Evolutionary conservation across 2,888 invertebrate genomes (phyloP).

Genomic region (Corythucha ciliata): DNA sequence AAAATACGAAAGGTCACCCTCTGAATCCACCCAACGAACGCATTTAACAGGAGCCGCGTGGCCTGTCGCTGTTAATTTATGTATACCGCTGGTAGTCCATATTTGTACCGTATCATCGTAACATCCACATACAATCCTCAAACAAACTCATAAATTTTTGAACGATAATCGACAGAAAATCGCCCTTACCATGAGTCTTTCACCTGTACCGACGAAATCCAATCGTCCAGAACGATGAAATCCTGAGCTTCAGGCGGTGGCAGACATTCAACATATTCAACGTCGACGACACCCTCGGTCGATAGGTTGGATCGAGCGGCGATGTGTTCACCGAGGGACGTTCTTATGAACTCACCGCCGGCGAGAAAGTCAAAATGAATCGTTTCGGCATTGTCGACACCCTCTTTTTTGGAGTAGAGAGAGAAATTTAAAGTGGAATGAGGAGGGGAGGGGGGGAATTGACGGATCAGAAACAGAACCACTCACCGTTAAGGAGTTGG

Average conservation of each 20-base stretch:
- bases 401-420: slow-evolving; percentile 33
- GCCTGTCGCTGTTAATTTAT: slow-evolving; percentile 72
- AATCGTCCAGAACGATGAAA: slow-evolving; percentile 90
- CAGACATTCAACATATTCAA: slow-evolving; percentile 85
- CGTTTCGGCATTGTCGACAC: slow-evolving; percentile 20
- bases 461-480: background rate
- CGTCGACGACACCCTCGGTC: slow-evolving; percentile 72
- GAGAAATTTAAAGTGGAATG: background rate
- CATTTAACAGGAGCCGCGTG: slow-evolving; percentile 82
- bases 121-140: slow-evolving; percentile 80
- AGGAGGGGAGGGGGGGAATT: background rate
- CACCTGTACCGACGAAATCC: slow-evolving; percentile 83
- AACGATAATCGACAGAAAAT: background rate
- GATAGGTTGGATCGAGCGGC: slow-evolving; percentile 58
- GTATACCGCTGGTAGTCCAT: slow-evolving; percentile 79
- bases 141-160: slow-evolving; percentile 34
- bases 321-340: slow-evolving; percentile 63
- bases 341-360: slow-evolving; percentile 68
- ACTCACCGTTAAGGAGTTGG: slow-evolving; percentile 58
- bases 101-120: slow-evolving; percentile 88
- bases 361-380: slow-evolving; percentile 83
- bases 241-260: slow-evolving; percentile 89
- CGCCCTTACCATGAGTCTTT: background rate
- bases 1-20: slow-evolving; percentile 56
- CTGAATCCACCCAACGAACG: slow-evolving; percentile 71